Conservation (phyloP, 2,888 invertebrate genomes). For the Elmis aenea region DNA sequence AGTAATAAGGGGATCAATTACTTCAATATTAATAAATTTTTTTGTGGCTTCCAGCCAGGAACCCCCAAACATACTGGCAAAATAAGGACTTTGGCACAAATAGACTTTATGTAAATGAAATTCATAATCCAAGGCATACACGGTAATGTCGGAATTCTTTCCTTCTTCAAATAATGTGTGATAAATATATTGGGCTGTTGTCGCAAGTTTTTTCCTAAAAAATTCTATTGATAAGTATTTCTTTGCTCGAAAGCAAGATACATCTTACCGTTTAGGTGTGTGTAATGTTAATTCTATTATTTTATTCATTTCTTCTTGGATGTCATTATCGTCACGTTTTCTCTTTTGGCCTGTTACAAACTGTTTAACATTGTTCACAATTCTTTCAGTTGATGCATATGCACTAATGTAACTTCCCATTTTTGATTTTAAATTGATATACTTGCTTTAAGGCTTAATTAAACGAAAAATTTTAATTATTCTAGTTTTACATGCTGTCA, state of each 20-base stretch:
- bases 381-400: constrained; percentile 38
- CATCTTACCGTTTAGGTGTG: constrained; percentile 59
- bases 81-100: constrained; percentile 74
- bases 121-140: constrained; percentile 63
- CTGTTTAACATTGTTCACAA: constrained; percentile 45
- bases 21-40: constrained; percentile 61
- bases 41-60: constrained; percentile 69
- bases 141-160: constrained; percentile 68
- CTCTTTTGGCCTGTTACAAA: constrained; percentile 51
- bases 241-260: not conserved
- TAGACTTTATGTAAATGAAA: constrained; percentile 77
- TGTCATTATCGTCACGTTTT: constrained; percentile 52
- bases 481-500: too few relatives aligned
- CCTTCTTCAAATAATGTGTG: constrained; percentile 71
- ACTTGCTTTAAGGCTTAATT: too few relatives aligned
- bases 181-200: constrained; percentile 74
- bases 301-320: constrained; percentile 49
- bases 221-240: constrained; percentile 1
- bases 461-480: too few relatives aligned
- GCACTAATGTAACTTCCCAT: constrained; percentile 49
- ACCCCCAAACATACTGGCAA: constrained; percentile 76
- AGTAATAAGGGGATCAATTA: constrained; percentile 67
- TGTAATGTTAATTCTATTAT: constrained; percentile 54
- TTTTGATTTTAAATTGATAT: too few relatives aligned
- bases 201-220: constrained; percentile 59